Percentiles rank a stretch among this genome's conserved stretches.
phyloP scores from a whole-genome alignment of 2,888 invertebrate genomes.

The Cephus runcator region DNA sequence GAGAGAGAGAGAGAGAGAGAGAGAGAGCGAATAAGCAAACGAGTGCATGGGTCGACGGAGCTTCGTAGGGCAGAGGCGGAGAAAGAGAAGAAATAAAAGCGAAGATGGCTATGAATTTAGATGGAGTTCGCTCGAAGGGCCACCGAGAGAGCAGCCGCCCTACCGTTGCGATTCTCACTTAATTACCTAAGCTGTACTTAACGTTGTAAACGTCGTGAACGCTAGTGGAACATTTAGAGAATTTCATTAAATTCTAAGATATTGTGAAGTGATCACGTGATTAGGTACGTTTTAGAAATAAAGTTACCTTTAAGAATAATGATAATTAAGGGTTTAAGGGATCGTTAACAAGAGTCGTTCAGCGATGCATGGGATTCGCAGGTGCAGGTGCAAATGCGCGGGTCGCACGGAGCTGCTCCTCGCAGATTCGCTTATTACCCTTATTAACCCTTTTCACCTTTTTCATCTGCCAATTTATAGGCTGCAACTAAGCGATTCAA shows the following conservation, averaged over 20 bases:
- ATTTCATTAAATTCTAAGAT: background rate
- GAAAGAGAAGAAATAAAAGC: background rate
- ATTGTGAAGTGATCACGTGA: conserved; percentile 3
- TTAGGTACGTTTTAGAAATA: background rate
- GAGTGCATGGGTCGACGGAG: too few relatives aligned
- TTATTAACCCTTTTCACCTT: too few relatives aligned
- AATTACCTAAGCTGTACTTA: conserved; percentile 6
- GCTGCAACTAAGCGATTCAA: too few relatives aligned
- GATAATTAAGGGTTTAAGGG: background rate
- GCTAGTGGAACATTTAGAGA: background rate
- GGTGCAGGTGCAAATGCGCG: background rate
- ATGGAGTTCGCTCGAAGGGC: conserved; percentile 14
- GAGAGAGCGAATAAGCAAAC: too few relatives aligned
- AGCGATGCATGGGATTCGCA: background rate
- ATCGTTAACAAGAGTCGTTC: background rate
- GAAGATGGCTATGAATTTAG: background rate
- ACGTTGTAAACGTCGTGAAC: conserved; percentile 5
- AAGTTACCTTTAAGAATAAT: background rate
- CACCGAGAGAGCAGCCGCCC: too few relatives aligned
- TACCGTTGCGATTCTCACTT: background rate
- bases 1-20: too few relatives aligned
- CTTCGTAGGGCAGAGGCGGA: background rate
- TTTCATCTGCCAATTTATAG: too few relatives aligned
- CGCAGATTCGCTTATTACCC: too few relatives aligned
- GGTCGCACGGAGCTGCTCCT: background rate